Base-by-base conservation (phyloP, 2,888 invertebrate species). In the Lithophane semibrunnea region DNA sequence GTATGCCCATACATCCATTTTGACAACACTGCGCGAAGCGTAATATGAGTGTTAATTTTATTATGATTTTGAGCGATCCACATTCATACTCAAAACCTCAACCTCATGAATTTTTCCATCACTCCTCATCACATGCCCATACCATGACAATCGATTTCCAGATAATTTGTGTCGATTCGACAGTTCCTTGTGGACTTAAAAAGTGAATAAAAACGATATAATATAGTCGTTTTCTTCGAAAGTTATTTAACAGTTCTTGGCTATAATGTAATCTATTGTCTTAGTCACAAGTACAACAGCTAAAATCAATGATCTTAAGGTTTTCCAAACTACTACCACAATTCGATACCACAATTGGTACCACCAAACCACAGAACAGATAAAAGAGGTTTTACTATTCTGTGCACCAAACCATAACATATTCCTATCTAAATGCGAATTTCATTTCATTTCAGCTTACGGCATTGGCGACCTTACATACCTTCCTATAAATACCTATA, bases 401-500 rank as follows among this genome's bases (percentile, higher is more conserved):
- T 37, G 37, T 37, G 37, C 37, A 37, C 37, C 29, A 29, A 42
- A 24, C 63, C 13, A 10, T 24, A 65, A 77, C 9, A 47, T 24
- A 10, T 24, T 8, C 37, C 37, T 49, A 49, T 49, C 13, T 9
- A 52, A 29, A n/a, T 63, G 68, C 58, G 52, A 85, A 75, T 58
- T 72, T 70, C 42, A 3, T 52, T 75, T 58, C 68, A 37, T 69
- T 81, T 64, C 71, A 73, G n/a, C 21, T 56, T 65, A 72, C 63
- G 37, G 18, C 75, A 72, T 61, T 75, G 60, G 9, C 37, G 54
- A 77, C 73, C 56, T 63, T 65, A 63, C 60, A 71, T 60, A 69
- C 65, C 5, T 70, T 64, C 58, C 42, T 82, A 73, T 72, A 82
- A 61, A 82, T 67, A 66, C 42, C 1, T 16, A n/a, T 7, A n/a